Evolutionary conservation across 2,888 invertebrate genomes (phyloP).

Genomic region (Dromius quadrimaculatus): DNA sequence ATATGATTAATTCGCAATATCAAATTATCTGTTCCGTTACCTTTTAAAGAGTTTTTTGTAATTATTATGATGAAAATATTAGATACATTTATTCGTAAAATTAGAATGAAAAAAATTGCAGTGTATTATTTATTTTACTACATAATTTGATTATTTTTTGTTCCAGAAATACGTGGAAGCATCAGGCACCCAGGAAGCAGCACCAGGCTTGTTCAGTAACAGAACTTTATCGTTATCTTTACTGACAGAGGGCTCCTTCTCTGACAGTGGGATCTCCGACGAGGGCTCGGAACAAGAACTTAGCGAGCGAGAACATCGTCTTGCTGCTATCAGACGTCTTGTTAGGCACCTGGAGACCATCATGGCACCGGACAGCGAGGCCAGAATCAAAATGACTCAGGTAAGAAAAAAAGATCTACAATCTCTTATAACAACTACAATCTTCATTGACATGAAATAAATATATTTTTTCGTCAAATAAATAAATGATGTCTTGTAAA

Average conservation of each 20-base stretch:
- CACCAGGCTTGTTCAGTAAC: conserved; percentile 21
- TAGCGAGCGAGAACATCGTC: conserved; percentile 75
- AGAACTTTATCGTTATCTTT: conserved; percentile 54
- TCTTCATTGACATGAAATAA: too few species aligned
- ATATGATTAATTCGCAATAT: too few species aligned
- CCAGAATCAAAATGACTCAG: conserved; percentile 75
- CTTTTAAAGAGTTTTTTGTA: neutral
- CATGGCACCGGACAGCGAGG: conserved; percentile 76
- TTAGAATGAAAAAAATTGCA: too few species aligned
- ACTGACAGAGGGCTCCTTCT: conserved; percentile 72
- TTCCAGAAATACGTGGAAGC: conserved; percentile 33
- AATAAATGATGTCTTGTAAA: too few species aligned
- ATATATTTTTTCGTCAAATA: too few species aligned
- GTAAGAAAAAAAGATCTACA: conserved; percentile 58
- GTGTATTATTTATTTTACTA: too few species aligned
- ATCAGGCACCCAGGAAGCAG: neutral
- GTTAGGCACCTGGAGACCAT: conserved; percentile 77
- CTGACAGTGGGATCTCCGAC: conserved; percentile 84
- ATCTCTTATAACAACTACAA: too few species aligned
- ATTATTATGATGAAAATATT: neutral
- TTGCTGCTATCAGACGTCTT: conserved; percentile 76
- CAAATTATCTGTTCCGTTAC: too few species aligned
- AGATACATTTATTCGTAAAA: conserved; percentile 44
- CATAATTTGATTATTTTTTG: conserved; percentile 23
- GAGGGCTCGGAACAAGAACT: conserved; percentile 77